A percentile compares a stretch with the other conserved stretches of the same genome.
Evolutionary conservation across 2,888 invertebrate species (phyloP).

Genomic region (Callyntrura sp.): DNA sequence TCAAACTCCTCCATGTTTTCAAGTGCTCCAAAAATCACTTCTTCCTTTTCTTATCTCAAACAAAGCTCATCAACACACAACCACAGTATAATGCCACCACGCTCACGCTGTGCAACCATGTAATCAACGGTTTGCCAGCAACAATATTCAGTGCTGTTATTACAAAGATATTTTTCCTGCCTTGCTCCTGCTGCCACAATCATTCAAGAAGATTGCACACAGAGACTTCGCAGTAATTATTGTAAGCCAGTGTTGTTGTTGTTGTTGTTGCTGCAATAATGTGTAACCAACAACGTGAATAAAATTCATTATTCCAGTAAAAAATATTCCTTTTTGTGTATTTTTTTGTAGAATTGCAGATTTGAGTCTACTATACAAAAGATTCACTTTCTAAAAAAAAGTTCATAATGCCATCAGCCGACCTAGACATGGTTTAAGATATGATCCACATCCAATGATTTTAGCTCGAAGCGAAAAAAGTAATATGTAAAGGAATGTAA

Average conservation of each 20-base stretch:
- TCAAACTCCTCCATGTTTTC: constrained; percentile 74
- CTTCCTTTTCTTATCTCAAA: background rate
- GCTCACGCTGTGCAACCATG: constrained; percentile 15
- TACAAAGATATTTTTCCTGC: constrained; percentile 15
- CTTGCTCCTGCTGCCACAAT: background rate
- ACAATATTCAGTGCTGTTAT: constrained; percentile 2
- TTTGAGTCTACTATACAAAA: constrained; percentile 21
- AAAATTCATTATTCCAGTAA: constrained; percentile 71
- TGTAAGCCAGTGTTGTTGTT: constrained; percentile 34
- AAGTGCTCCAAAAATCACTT: constrained; percentile 4
- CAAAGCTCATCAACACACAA: background rate
- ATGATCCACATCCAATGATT: constrained; percentile 71
- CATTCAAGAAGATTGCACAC: constrained; percentile 27
- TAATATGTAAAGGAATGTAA: constrained; percentile 50
- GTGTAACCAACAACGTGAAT: constrained; percentile 38
- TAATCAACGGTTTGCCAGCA: constrained; percentile 29
- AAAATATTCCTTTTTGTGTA: constrained; percentile 26
- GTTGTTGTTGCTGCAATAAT: constrained; percentile 1
- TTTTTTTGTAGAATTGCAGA: constrained; percentile 48
- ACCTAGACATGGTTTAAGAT: constrained; percentile 78
- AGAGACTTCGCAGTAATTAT: constrained; percentile 1
- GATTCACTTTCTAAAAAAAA: constrained; percentile 76
- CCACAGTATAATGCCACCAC: background rate
- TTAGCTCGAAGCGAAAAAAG: constrained; percentile 69
- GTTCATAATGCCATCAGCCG: constrained; percentile 67